Conservation (phyloP, 1,140 invertebrate genomes). For the Drosophila biarmipes region DNA sequence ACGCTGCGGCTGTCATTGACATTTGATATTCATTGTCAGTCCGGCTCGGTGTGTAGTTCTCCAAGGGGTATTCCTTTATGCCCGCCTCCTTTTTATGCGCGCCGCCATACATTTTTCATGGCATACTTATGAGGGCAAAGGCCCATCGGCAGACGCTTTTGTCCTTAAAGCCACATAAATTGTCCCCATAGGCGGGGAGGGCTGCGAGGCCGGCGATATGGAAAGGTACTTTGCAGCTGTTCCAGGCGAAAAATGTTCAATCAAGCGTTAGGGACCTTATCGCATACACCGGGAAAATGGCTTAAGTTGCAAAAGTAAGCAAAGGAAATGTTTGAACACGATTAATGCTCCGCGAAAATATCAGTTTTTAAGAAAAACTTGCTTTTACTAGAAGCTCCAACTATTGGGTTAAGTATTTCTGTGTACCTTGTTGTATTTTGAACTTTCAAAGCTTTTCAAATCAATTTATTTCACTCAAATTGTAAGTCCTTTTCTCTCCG, state of each 20-base stretch:
- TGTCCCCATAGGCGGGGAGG: conserved; percentile 26
- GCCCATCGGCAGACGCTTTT: conserved; percentile 45
- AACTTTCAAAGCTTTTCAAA: neutral
- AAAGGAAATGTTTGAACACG: too few relatives aligned
- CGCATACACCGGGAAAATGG: conserved; percentile 28
- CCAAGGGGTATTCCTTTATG: conserved; percentile 38
- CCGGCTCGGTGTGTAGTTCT: conserved; percentile 47
- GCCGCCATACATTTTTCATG: conserved; percentile 63
- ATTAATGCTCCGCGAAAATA: too few relatives aligned
- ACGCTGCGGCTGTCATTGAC: conserved; percentile 74
- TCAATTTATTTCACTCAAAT: neutral
- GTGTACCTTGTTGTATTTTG: neutral
- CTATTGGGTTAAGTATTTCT: neutral
- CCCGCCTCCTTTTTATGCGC: conserved; percentile 25
- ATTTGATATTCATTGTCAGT: conserved; percentile 75
- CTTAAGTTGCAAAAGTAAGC: neutral
- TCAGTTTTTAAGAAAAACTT: too few relatives aligned
- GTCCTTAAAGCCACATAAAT: conserved; percentile 75
- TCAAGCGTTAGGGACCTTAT: conserved; percentile 63
- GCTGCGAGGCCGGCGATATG: neutral
- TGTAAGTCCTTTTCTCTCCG: neutral
- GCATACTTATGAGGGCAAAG: conserved; percentile 74
- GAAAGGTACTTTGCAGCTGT: conserved; percentile 55
- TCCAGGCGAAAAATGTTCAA: conserved; percentile 59
- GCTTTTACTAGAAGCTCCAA: too few relatives aligned